Percentiles rank a stretch among this genome's conserved stretches.
These are phyloP conservation scores for Dynastes maya DNA, from an alignment of 2,888 invertebrate species.

Conservation along the genomic window DNA sequence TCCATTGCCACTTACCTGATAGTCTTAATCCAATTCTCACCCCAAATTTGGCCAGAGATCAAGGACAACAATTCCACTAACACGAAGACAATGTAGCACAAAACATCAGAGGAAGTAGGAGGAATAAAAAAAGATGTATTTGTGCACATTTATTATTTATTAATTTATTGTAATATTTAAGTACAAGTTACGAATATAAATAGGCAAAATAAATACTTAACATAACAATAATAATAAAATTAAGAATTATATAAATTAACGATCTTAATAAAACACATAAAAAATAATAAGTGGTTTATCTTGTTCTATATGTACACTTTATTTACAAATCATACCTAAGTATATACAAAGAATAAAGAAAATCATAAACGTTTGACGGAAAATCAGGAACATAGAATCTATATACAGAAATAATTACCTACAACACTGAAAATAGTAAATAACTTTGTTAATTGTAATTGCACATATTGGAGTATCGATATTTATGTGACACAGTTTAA, in stretches of 20 bases:
- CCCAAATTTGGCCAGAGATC: constrained; percentile 27
- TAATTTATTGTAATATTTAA: constrained; percentile 22
- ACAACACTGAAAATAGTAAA: neutral
- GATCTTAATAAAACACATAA: constrained; percentile 11
- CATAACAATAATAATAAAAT: constrained; percentile 10
- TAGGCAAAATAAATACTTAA: constrained; percentile 47
- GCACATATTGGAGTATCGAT: too few relatives aligned
- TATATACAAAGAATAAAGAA: neutral
- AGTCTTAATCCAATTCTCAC: constrained; percentile 53
- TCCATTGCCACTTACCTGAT: constrained; percentile 55
- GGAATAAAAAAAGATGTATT: neutral
- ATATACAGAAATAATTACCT: neutral
- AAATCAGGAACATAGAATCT: neutral
- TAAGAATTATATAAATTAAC: constrained; percentile 8
- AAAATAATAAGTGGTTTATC: constrained; percentile 16
- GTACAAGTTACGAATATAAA: constrained; percentile 33
- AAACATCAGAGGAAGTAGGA: neutral
- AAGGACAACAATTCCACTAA: constrained; percentile 7
- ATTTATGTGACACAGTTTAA: too few relatives aligned
- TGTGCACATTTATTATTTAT: constrained; percentile 31
- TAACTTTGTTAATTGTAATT: too few relatives aligned
- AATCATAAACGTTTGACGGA: neutral
- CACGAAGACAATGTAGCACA: neutral
- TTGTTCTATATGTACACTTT: constrained; percentile 9
- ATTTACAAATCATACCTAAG: constrained; percentile 12